Evolutionary conservation across 1,140 invertebrate species (phyloP), one percentile per base, ranked within the genome.

Genomic region (Mya arenaria): DNA sequence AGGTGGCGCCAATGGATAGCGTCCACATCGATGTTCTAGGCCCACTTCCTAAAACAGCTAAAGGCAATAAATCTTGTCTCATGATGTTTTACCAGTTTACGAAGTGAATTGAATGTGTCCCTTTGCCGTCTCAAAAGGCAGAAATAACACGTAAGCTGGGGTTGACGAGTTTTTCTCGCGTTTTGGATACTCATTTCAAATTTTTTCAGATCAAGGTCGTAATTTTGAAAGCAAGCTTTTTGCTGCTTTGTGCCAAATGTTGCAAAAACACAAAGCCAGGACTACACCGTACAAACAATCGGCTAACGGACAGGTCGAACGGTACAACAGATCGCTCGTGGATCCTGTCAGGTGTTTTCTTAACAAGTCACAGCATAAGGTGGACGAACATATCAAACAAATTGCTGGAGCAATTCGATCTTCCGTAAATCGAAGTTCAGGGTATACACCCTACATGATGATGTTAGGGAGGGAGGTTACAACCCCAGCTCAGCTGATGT

Each of bases 231-330:
- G 60, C 32, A 52, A 66, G n/a, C 10, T 78, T 6, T 68, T 78
- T 32, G n/a, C 6, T 30, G 34, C 63, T 6, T 44, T 74, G 8
- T 74, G 72, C 58, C 30, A 74, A 32, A 17, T 44, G 5, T 36
- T 74, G 1, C 58, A 74, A 23, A 74, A 60, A 6, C 72, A n/a
- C 8, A 34, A 60, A 32, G 13, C 4, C 1, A n/a, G 32, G 1
- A 74, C 55, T 25, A 74, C 72, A 62, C n/a, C 72, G 4, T 71
- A 55, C 19, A 36, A 44, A 2, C 41, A 37, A 4, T 71, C 68
- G n/a, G n/a, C 41, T 8, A 71, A 71, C 41, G 68, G 68, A 13
- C 68, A 34, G 30, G 86, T 89, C 4, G 87, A 90, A 81, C 34
- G 36, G 5, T 68, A 19, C 25, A 68, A 68, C n/a, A 32, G 65